Base-by-base conservation (phyloP, 2,113 vertebrate species). In the Rhizomys pruinosus region DNA sequence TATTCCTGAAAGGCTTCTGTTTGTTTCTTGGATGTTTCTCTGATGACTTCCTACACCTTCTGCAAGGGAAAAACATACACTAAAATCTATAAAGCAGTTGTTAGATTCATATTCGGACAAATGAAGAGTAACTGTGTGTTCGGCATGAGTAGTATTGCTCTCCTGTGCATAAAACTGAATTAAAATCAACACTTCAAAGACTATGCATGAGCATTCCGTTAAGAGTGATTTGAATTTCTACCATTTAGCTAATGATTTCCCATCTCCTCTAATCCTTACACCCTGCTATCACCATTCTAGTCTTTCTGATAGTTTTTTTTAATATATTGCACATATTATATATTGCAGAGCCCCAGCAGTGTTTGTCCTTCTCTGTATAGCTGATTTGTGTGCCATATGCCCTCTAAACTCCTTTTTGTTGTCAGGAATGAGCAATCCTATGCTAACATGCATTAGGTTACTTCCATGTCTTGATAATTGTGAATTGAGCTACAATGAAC, bases 1-100 rank as follows among this genome's bases (percentile, higher is more conserved):
- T 89, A 79, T 92, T 84, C 52, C 84, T 92, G 66, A 94, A 63
- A 74, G 6, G 25, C 34, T 92, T 84, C 17, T 93, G 61, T 81
- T 92, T 89, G 57, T 87, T 87, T 93, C 93, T 89, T 77, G 63
- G 66, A 84, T 44, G 84, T 94, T 89, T 77, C 10, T 76, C 72
- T 79, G 93, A 95, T 64, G 16, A 86, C 86, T 85, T 7, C 23
- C 57, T 82, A 39, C 9, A 25, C 81, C 34, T 10, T 88, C 63
- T 90, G 5, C 42, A 68, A 59, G 42, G 15, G 23, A 64, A 37
- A 86, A 85, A 11, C 34, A 63, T 84, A 39, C 73, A 85, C 92
- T 88, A 74, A 93, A 92, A 5, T 37, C 20, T 87, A 37, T 59
- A 79, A 77, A 91, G 57, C 61, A 92, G 78, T 37, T 86, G 5